Base-by-base conservation (phyloP, 2,113 vertebrate genomes). In the Etia nguti region DNA sequence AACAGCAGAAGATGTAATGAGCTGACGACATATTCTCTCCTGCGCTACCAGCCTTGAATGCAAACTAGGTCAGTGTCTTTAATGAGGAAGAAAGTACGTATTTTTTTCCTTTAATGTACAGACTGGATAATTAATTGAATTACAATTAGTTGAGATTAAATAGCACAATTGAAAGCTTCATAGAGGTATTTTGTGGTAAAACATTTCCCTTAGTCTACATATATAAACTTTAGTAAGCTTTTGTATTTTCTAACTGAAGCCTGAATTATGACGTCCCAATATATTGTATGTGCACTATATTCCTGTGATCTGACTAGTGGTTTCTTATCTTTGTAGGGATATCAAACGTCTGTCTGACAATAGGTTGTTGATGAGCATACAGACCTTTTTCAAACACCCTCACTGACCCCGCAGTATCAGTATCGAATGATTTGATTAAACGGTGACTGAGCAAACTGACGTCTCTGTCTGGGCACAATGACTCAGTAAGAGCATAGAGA, bases 391-490 rank as follows among this genome's bases (percentile, higher is more conserved):
- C 43, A 54, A 52, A 80, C 15, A 38, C 57, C 60, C 10, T 13
- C 11, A 38, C 59, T 68, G 50, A 24, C 34, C 6, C 59, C 18
- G 15, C 79, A 29, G 15, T n/a, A 11, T 10, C n/a, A 57, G 50
- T 68, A 87, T 82, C 2, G 5, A 77, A 79, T 65, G 41, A 36
- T 85, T 62, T 65, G 73, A 81, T 84, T 57, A 79, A 86, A 83
- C 10, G 6, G 81, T 91, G 85, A 89, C 80, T 24, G 38, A 55
- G 65, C 57, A 81, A 90, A 54, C 41, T 11, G 15, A 80, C 6
- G 48, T 90, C 84, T 84, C 83, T 65, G 56, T 84, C 79, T 79
- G 86, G 84, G 57, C 20, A 31, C 24, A 46, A 34, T 88, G 93
- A 94, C 79, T 92, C 81, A 88, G 68, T 22, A 46, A 50, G 18